Evolutionary conservation across 2,797 vertebrate genomes (phyloP).

Genomic region (Sebastes glaucus): DNA sequence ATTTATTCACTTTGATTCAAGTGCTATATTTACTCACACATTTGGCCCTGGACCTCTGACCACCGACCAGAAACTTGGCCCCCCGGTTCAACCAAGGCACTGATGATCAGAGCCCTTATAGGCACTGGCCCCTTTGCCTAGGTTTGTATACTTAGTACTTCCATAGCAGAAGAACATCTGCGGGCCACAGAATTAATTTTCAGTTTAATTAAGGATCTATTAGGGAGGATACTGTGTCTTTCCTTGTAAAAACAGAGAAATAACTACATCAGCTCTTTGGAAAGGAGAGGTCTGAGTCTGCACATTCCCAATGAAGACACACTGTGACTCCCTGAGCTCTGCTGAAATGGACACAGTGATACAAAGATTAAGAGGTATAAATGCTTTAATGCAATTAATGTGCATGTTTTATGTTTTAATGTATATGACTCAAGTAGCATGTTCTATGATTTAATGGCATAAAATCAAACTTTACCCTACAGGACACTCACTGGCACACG

Average conservation of each 20-base stretch:
- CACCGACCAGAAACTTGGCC: too few relatives aligned
- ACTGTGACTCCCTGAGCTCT: constrained; percentile 28
- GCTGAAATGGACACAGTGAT: neutral
- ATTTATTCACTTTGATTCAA: too few relatives aligned
- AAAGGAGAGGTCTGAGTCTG: constrained; percentile 26
- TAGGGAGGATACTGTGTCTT: constrained; percentile 33
- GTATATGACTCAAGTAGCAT: neutral
- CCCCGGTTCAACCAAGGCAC: rapidly evolving
- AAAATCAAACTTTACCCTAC: neutral
- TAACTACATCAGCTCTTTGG: constrained; percentile 26
- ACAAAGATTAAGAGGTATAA: neutral
- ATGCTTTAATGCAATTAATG: neutral
- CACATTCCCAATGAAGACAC: constrained; percentile 52
- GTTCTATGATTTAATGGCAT: neutral
- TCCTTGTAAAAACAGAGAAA: constrained; percentile 29
- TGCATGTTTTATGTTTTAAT: neutral
- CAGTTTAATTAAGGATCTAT: constrained; percentile 43
- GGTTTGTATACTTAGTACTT: too few relatives aligned
- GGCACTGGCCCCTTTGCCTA: too few relatives aligned
- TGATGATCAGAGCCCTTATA: too few relatives aligned
- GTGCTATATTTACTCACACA: too few relatives aligned
- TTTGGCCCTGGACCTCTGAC: too few relatives aligned
- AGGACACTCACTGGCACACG: neutral
- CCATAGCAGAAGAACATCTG: neutral
- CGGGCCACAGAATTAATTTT: neutral